Evolutionary conservation across 2,888 invertebrate genomes (phyloP).

Genomic region (Ophion costatus): DNA sequence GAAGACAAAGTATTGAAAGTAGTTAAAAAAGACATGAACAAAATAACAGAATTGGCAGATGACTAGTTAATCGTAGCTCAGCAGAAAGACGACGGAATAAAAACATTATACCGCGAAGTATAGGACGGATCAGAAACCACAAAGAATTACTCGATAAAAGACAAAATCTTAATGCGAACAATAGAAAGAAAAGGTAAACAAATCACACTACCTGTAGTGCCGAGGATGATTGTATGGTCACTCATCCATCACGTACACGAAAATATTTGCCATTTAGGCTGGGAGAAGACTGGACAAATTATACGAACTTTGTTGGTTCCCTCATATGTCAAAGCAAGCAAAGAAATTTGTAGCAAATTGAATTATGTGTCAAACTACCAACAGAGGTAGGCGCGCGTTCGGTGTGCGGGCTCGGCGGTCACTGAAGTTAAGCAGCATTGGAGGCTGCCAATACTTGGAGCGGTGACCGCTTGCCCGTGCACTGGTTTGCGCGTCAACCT

Average conservation of each 20-base stretch:
- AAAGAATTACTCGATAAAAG: conserved; percentile 57
- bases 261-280: conserved; percentile 52
- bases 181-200: conserved; percentile 67
- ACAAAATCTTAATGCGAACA: conserved; percentile 56
- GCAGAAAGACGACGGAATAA: conserved; percentile 56
- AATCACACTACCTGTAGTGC: conserved; percentile 52
- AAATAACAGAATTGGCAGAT: not conserved
- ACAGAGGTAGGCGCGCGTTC: too few relatives aligned
- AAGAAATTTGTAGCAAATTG: conserved; percentile 76
- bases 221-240: conserved; percentile 55
- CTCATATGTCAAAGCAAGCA: conserved; percentile 72
- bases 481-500: too few relatives aligned
- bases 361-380: conserved; percentile 75
- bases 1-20: not conserved
- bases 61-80: conserved; percentile 65
- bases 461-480: too few relatives aligned
- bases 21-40: conserved; percentile 21
- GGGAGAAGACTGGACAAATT: conserved; percentile 54
- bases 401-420: too few relatives aligned
- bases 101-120: conserved; percentile 40
- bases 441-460: too few relatives aligned
- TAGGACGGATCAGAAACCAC: conserved; percentile 20
- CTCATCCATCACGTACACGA: conserved; percentile 60
- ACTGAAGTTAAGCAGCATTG: too few relatives aligned
- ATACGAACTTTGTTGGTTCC: conserved; percentile 76